Conservation (phyloP, 1,140 invertebrate species). For the Thalassaphorura encarpata region DNA sequence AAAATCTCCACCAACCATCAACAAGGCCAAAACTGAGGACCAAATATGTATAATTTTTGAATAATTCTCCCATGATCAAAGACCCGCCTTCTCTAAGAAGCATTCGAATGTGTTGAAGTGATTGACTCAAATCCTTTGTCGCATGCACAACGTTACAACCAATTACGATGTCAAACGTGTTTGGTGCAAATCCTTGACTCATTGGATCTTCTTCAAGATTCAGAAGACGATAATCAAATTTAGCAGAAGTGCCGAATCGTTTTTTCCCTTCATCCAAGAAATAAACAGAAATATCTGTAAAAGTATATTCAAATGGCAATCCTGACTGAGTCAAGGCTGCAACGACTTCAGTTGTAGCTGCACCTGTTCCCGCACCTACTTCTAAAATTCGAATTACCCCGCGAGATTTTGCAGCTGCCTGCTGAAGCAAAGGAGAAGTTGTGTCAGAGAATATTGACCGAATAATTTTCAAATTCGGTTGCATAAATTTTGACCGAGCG, state of each 20-base stretch:
- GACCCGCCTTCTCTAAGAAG: neutral
- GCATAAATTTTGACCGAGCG: neutral
- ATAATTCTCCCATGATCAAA: constrained; percentile 3
- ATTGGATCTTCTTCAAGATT: constrained; percentile 15
- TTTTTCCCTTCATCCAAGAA: constrained; percentile 7
- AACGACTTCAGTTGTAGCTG: neutral
- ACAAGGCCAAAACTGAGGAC: constrained; percentile 1
- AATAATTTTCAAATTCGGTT: too few species aligned
- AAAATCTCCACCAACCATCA: constrained; percentile 3
- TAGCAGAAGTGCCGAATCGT: constrained; percentile 5
- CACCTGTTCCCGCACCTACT: constrained; percentile 15
- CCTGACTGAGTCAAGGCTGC: neutral
- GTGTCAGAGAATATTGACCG: neutral
- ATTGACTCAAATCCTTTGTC: neutral
- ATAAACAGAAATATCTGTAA: constrained; percentile 9
- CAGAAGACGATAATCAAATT: neutral
- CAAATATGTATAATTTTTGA: neutral
- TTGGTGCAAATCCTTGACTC: constrained; percentile 8
- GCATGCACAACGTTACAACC: constrained; percentile 15
- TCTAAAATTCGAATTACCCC: constrained; percentile 3
- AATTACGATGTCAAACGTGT: constrained; percentile 5
- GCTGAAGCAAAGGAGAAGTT: neutral
- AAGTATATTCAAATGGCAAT: neutral
- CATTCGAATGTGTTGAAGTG: neutral
- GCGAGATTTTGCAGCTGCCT: neutral